Evolutionary conservation across 2,113 vertebrate species (phyloP).

Genomic region (Arothron firmamentum): DNA sequence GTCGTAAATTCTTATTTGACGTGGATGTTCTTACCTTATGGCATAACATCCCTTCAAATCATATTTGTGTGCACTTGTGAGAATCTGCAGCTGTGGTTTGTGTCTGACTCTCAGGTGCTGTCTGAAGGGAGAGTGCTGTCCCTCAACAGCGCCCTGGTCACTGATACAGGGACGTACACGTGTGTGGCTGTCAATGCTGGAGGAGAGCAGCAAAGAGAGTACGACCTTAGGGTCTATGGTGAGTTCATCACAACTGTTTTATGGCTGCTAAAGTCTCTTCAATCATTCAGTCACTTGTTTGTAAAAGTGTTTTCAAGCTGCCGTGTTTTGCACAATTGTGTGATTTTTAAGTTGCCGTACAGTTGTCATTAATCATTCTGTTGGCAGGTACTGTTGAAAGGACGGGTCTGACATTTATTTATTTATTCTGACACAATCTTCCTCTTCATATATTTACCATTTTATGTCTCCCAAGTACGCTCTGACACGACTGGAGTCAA

Average conservation of each 20-base stretch:
- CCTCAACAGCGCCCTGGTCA: conserved; percentile 82
- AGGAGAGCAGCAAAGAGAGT: conserved; percentile 86
- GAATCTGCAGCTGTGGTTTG: neutral
- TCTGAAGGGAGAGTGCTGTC: conserved; percentile 83
- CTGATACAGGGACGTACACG: conserved; percentile 85
- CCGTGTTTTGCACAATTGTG: no score
- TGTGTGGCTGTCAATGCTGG: conserved; percentile 94
- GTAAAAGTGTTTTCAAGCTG: no score
- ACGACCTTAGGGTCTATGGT: conserved; percentile 86
- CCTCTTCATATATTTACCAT: neutral
- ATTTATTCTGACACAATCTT: neutral
- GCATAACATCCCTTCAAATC: no score
- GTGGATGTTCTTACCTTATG: no score
- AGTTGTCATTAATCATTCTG: neutral
- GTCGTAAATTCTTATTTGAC: neutral
- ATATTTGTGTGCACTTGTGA: neutral
- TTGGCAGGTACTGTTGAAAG: conserved; percentile 1
- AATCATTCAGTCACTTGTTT: neutral
- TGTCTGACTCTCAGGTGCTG: conserved; percentile 74
- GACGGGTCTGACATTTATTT: neutral
- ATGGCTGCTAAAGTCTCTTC: neutral
- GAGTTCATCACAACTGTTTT: conserved; percentile 46
- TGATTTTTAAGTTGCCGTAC: conserved; percentile 1
- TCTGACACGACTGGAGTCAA: conserved; percentile 1
- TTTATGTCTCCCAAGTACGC: conserved; percentile 17